Evolutionary conservation across 2,888 invertebrate genomes (phyloP).

Genomic region (Lycocerus yunnanus): DNA sequence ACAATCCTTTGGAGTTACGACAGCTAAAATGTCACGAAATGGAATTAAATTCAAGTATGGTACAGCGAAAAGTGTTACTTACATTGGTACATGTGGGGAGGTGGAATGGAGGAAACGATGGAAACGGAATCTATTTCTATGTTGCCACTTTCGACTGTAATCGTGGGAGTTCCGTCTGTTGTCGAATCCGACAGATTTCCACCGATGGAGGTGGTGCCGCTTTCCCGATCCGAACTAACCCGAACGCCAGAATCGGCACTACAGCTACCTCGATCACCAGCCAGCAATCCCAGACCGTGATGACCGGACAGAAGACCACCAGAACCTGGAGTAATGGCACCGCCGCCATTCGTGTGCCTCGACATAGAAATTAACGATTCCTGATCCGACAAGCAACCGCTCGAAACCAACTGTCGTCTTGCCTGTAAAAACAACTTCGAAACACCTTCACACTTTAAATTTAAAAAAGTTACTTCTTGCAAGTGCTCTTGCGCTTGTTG

Average conservation of each 20-base stretch:
- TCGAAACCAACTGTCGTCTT: constrained; percentile 73
- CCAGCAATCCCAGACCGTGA: constrained; percentile 58
- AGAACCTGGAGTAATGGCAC: constrained; percentile 65
- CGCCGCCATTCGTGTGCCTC: constrained; percentile 62
- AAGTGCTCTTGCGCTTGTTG: constrained; percentile 85
- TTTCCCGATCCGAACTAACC: constrained; percentile 80
- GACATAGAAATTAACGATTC: constrained; percentile 75
- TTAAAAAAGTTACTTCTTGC: constrained; percentile 67
- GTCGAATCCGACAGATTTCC: constrained; percentile 82
- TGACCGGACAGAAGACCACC: constrained; percentile 57
- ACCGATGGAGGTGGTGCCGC: constrained; percentile 80
- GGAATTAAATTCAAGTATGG: not conserved
- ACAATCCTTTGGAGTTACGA: constrained; percentile 82
- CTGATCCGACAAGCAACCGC: constrained; percentile 83
- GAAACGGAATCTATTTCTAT: constrained; percentile 74
- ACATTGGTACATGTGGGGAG: constrained; percentile 73
- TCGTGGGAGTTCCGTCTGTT: constrained; percentile 71
- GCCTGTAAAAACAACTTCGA: constrained; percentile 56
- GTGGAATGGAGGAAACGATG: constrained; percentile 70
- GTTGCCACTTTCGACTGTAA: constrained; percentile 62
- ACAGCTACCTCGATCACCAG: constrained; percentile 79
- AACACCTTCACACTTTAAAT: not conserved
- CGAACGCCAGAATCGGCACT: constrained; percentile 86
- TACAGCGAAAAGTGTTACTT: constrained; percentile 52
- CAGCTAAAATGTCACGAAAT: constrained; percentile 51